These are phyloP conservation scores for Synergus gifuensis DNA, from an alignment of 2,888 invertebrate genomes.

Conservation along the genomic window DNA sequence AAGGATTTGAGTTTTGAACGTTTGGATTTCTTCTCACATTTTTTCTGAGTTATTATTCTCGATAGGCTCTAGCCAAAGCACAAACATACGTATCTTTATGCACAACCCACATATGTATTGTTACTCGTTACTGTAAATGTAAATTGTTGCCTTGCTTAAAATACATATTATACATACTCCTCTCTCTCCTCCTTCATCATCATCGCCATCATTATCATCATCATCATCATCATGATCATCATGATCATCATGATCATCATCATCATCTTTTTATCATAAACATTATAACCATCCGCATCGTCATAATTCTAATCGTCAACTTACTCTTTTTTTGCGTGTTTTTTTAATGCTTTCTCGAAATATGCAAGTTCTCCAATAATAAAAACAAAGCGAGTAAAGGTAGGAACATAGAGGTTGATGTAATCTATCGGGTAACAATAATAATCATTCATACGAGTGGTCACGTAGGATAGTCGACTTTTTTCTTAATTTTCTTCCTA, in stretches of 20 bases:
- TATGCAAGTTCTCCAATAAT: conserved; percentile 58
- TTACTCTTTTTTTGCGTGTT: conserved; percentile 49
- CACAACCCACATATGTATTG: conserved; percentile 66
- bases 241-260: conserved; percentile 1
- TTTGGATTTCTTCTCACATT: conserved; percentile 20
- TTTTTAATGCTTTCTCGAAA: conserved; percentile 52
- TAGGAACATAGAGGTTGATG: conserved; percentile 21
- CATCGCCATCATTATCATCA: conserved; percentile 22
- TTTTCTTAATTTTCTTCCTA: neutral
- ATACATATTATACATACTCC: conserved; percentile 69
- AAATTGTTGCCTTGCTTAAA: conserved; percentile 67
- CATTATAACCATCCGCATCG: conserved; percentile 40
- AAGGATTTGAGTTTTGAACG: neutral
- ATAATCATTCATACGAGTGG: conserved; percentile 7
- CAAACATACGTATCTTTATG: conserved; percentile 63
- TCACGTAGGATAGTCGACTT: neutral
- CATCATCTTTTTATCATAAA: conserved; percentile 48
- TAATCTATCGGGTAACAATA: conserved; percentile 5
- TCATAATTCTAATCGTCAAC: conserved; percentile 44
- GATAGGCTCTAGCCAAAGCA: conserved; percentile 60
- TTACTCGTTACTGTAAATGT: conserved; percentile 62
- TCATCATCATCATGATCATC: conserved; percentile 25
- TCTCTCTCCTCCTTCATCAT: conserved; percentile 50
- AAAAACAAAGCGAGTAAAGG: conserved; percentile 62
- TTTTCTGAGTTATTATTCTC: conserved; percentile 47